These are phyloP conservation scores for Balearica regulorum DNA, from an alignment of 2,797 vertebrate genomes.

Conservation along the genomic window DNA sequence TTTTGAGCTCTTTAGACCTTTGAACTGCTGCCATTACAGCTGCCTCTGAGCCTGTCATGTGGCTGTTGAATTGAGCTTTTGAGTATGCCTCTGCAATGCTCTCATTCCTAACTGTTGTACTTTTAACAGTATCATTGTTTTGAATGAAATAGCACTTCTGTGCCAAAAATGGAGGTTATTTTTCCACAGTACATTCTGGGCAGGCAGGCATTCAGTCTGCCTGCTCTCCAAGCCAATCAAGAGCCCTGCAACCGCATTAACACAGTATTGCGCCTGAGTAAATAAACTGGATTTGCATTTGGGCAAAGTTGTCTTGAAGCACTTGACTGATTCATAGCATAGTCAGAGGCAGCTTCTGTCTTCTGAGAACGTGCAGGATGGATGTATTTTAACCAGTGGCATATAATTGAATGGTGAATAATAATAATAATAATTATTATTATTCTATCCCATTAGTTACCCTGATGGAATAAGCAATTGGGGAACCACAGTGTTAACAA, in stretches of 20 bases:
- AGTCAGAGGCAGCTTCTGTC: not conserved
- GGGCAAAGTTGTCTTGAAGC: slow-evolving; percentile 24
- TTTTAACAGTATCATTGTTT: slow-evolving; percentile 59
- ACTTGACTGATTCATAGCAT: not conserved
- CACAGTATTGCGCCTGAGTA: not conserved
- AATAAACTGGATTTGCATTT: slow-evolving; percentile 30
- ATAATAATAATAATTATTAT: not conserved
- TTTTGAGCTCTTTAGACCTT: slow-evolving; percentile 59
- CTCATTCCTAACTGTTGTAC: slow-evolving; percentile 47
- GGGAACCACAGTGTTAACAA: not conserved
- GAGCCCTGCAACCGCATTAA: not conserved
- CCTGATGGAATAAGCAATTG: not conserved
- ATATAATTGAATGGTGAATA: not conserved
- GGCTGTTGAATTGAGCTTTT: slow-evolving; percentile 64
- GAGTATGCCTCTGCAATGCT: slow-evolving; percentile 48
- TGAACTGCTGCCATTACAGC: slow-evolving; percentile 64
- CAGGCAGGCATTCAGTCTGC: slow-evolving; percentile 5
- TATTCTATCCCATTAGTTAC: not conserved
- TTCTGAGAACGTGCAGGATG: not conserved
- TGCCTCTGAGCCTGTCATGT: slow-evolving; percentile 58
- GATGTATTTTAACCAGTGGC: not conserved
- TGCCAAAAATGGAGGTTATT: slow-evolving; percentile 49
- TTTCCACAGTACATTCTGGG: slow-evolving; percentile 37
- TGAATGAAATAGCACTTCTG: slow-evolving; percentile 53
- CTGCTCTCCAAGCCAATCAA: not conserved